Evolutionary conservation across 2,888 invertebrate genomes (phyloP), one percentile per base, ranked within the genome.

Genomic region (Hoplodrina blanda): DNA sequence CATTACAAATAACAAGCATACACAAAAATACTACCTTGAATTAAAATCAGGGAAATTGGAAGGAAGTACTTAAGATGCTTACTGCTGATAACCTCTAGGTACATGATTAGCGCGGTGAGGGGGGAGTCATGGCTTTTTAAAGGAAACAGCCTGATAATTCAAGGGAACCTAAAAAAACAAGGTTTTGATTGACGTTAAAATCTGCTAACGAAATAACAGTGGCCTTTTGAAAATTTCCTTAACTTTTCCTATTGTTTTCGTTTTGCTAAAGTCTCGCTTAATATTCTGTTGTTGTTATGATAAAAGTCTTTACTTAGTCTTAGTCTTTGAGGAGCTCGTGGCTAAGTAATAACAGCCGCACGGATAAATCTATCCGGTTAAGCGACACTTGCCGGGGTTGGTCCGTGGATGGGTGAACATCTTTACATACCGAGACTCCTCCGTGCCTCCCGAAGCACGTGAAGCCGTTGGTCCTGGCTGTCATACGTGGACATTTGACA

Each of bases 161-260:
- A 76, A 55, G 41, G 11, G 19, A 41, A 54, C 50, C 19, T 4
- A 41, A 41, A 13, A 41, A 13, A 41, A 11, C 11, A 15, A 25
- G 33, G 33, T 41, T 64, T 50, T 65, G 57, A 65, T 54, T 59
- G 57, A 59, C 53, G 62, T 76, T 50, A 69, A 49, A 64, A 53
- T 61, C 17, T 46, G 13, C 15, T 4, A 46, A 56, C 11, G n/a
- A 50, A 50, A n/a, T 49, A 11, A 0, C 13, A 10, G 46, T 44
- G 33, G 17, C 57, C 53, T 55, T 63, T 55, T 19, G 17, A 60
- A 52, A 15, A 11, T 60, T 59, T 49, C 50, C 33, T 59, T 55
- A 25, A 53, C 17, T 50, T 46, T 37, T 46, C n/a, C 37, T 20
- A 19, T 20, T 56, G 19, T 54, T 19, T 50, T 0, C 1, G 10